phyloP scores from a whole-genome alignment of 2,797 vertebrate genomes.

The Catharus ustulatus region DNA sequence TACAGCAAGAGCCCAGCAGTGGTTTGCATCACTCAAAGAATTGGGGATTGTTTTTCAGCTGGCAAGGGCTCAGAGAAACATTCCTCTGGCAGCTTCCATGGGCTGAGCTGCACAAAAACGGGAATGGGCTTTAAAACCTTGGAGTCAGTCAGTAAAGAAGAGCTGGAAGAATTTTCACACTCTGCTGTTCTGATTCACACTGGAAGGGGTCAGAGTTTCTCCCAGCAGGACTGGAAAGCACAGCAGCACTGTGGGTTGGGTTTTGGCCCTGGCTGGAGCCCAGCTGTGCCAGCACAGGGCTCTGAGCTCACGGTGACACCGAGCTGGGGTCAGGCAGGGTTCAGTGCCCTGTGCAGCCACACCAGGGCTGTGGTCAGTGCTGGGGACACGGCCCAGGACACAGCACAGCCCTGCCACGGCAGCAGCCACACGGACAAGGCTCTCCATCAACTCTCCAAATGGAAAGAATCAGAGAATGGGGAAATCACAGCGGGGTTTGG shows the following conservation, averaged over 20 bases:
- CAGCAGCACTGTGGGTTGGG: too few relatives aligned
- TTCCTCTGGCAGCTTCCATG: background rate
- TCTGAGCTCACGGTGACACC: background rate
- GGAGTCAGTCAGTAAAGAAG: background rate
- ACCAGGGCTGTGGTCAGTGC: accelerated
- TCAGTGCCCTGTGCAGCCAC: background rate
- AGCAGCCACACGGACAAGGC: background rate
- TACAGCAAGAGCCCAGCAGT: background rate
- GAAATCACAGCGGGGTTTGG: background rate
- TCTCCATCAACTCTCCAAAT: background rate
- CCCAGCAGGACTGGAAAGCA: background rate
- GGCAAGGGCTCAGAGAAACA: background rate
- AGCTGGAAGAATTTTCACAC: background rate
- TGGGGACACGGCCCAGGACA: accelerated
- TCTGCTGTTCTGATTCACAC: background rate
- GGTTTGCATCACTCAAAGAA: background rate
- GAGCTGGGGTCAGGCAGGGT: background rate
- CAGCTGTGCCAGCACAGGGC: background rate
- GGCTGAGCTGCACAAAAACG: background rate
- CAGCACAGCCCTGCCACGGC: background rate
- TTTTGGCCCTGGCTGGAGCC: background rate
- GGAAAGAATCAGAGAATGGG: too few relatives aligned
- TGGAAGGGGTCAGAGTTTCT: background rate
- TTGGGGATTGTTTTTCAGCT: background rate
- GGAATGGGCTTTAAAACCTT: background rate